Evolutionary conservation across 2,888 invertebrate genomes (phyloP), one percentile per base, ranked within the genome.

Genomic region (Pterostichus madidus): DNA sequence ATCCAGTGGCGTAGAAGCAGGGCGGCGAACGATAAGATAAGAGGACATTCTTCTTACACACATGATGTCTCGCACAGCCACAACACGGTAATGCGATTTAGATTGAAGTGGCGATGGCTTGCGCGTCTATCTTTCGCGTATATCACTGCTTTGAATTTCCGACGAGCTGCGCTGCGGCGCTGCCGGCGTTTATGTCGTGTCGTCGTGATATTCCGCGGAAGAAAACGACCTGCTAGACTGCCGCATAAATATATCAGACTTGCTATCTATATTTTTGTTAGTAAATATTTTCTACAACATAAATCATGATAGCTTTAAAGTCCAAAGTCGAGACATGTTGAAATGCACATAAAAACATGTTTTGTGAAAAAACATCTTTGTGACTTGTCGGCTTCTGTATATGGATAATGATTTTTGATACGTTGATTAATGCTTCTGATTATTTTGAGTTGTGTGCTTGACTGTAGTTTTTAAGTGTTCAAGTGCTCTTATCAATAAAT

Each of bases 41-140:
- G 81, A 81, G 39, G 81, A 81, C 75, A 81, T 81, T 81, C 75
- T 81, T 75, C 81, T 81, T 81, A 59, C 75, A 81, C 80, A 80
- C 73, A 80, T 80, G 80, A 80, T 80, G 80, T 56, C 64, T 24
- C 59, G 49, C 75, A 77, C 85, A 84, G 84, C 83, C 75, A 77
- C 85, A 84, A 85, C 83, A 84, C 85, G 86, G 86, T 87, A 89
- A 89, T 88, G 88, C 87, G 88, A 88, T 89, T 88, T 87, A 89
- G 88, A 89, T 88, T 89, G 88, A 88, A 88, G 86, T 86, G 87
- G 87, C 87, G 88, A 88, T 87, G 88, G 87, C 87, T 86, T 31
- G 79, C 61, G 46, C 56, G 81, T 24, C 81, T 81, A 81, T 81
- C 81, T 56, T 32, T 11, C 59, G 46, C 75, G 75, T 81, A 81